Evolutionary conservation across 2,113 vertebrate species (phyloP), one percentile per base, ranked within the genome.

Genomic region (Malurus melanocephalus): DNA sequence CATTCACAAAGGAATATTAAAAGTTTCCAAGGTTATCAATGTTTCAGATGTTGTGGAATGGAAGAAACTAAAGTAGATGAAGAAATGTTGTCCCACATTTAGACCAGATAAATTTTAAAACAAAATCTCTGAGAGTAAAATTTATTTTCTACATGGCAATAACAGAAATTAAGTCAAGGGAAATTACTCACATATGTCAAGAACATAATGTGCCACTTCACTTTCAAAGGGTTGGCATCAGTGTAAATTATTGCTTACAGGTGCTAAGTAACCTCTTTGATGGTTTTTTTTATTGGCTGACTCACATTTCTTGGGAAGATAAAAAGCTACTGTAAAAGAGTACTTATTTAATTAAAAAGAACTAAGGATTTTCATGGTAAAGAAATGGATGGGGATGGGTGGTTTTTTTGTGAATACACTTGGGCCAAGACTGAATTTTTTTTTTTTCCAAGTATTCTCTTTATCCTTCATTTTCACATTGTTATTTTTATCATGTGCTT

Each of bases 241-340:
- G 77, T 20, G 53, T 91, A 92, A 94, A 94, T 95, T 96, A 96
- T 93, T 92, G 88, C 93, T 93, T 93, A 91, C 89, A 95, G 88
- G 91, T 95, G 88, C 68, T 91, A 96, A 96, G 57, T 92, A 94
- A 86, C 76, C n/a, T 83, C 89, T 95, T 95, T 95, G 94, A 95
- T 93, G 68, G 0, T 22, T 88, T 93, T 83, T 83, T 82, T 92
- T 42, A 95, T 91, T 95, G 88, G 46, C 82, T 93, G 89, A 78
- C 85, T 94, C 76, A 83, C 76, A 92, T 95, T 94, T 89, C 69
- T 94, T 68, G 49, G 51, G 61, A 75, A 95, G 93, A 94, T 93
- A 91, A 94, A 96, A 93, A 94, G 77, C 61, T 88, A 91, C 85
- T 88, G 85, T 93, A 94, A 91, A 45, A 87, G 56, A 93, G 23